These are phyloP conservation scores for Junonia oenone DNA, from an alignment of 2,888 invertebrate species.

Conservation along the genomic window DNA sequence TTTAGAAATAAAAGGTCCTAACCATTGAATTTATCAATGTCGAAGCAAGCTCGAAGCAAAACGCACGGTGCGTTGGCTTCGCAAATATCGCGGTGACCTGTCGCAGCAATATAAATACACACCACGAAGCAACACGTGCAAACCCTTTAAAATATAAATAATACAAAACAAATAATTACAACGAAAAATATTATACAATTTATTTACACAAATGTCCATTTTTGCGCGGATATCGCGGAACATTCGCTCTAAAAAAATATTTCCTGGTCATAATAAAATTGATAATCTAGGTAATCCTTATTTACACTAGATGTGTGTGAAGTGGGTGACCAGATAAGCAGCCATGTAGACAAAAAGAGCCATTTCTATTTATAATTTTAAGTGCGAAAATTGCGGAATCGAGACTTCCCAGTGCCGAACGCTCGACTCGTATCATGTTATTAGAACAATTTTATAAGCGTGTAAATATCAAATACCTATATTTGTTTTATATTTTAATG, in stretches of 20 bases:
- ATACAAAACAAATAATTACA: constrained; percentile 43
- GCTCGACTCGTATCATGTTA: background rate
- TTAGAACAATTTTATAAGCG: background rate
- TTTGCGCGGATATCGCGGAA: constrained; percentile 42
- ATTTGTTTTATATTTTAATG: too few relatives aligned
- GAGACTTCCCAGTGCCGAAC: background rate
- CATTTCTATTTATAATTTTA: constrained; percentile 32
- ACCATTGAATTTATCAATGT: background rate
- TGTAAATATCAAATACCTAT: too few relatives aligned
- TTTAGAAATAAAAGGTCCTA: background rate
- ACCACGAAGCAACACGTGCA: constrained; percentile 40
- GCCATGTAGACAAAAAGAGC: constrained; percentile 48
- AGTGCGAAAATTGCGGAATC: constrained; percentile 17
- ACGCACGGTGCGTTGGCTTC: background rate
- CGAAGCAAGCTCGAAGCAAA: background rate
- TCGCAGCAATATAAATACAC: background rate
- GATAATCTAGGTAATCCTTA: constrained; percentile 70
- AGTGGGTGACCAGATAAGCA: constrained; percentile 67
- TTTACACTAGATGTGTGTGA: constrained; percentile 67
- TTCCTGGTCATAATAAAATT: constrained; percentile 61
- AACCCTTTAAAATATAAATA: constrained; percentile 40
- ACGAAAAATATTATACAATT: constrained; percentile 34
- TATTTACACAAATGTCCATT: constrained; percentile 69
- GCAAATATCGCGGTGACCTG: background rate
- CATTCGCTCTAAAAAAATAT: constrained; percentile 49